Evolutionary conservation across 2,113 vertebrate species (phyloP), one percentile per base, ranked within the genome.

Genomic region (Dasyurus viverrinus): DNA sequence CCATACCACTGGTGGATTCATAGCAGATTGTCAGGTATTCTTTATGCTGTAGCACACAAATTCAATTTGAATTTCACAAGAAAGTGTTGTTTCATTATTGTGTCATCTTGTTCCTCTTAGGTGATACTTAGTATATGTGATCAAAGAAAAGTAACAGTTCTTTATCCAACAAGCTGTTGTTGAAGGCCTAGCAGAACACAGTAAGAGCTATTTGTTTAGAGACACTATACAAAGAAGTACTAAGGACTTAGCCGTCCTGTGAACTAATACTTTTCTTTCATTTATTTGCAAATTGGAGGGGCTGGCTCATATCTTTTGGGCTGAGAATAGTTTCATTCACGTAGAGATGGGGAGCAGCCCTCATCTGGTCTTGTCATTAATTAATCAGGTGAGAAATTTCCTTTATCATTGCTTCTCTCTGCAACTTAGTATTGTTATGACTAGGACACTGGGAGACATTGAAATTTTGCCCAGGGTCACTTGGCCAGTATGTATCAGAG

Each of bases 31-130:
- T 8, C 19, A 84, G n/a, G 16, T 42, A 2, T 84, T 84, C 36
- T 76, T 76, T n/a, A 14, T 19, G 30, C 57, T 30, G 2, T 1
- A 36, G 30, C n/a, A 22, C 6, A 22, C 60, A 42, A n/a, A 84
- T 84, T 84, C 19, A 42, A 2, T 84, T 84, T 84, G n/a, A 84
- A 19, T n/a, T n/a, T 6, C 42, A 42, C 6, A 76, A 16, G n/a
- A 68, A 8, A 53, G 53, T 30, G 6, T 42, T 1, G 53, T 92
- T 93, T 96, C n/a, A 27, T 50, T 91, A 93, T 55, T 93, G 92
- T 92, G 92, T 89, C 48, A 55, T 93, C 53, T 53, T 94, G 24
- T 48, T 91, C 36, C 26, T 19, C 9, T 53, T 93, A 60, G 60
- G 57, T 54, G 27, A 36, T 92, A 8, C n/a, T 57, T 27, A 57